phyloP scores from a whole-genome alignment of 2,113 vertebrate genomes.

The Anhinga anhinga region DNA sequence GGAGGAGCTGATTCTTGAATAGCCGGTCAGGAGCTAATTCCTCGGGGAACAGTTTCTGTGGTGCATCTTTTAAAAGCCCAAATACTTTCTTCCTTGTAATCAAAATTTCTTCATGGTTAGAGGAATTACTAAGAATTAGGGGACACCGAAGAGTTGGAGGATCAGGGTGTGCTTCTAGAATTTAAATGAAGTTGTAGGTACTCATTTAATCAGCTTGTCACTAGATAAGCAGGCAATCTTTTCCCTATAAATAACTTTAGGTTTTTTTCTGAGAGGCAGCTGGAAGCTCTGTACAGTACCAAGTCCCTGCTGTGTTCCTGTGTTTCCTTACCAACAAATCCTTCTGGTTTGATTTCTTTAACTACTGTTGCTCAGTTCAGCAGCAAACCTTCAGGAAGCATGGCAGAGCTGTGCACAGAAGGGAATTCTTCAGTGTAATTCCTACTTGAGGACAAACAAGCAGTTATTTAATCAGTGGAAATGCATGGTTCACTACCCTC shows the following conservation, averaged over 20 bases:
- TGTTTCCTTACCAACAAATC: background rate
- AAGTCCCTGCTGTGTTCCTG: background rate
- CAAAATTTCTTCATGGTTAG: background rate
- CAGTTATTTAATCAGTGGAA: background rate
- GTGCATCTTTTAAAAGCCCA: background rate
- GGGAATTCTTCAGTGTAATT: background rate
- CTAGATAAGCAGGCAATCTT: background rate
- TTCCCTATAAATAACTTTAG: background rate
- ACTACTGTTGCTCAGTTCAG: background rate
- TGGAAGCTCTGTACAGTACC: background rate
- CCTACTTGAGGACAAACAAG: background rate
- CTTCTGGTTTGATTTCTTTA: background rate
- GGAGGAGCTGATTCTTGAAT: background rate
- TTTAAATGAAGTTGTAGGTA: background rate
- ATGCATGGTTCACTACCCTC: background rate
- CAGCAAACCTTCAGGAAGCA: background rate
- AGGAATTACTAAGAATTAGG: background rate
- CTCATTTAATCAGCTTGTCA: background rate
- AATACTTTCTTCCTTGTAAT: background rate
- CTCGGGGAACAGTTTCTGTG: background rate
- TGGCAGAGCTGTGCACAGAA: background rate
- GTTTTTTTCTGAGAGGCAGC: background rate
- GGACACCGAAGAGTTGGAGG: background rate
- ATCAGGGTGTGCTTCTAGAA: background rate
- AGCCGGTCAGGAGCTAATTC: background rate